phyloP scores from a whole-genome alignment of 37 sponge, comb jelly and placozoan genomes.

The Beroe forskalii region DNA sequence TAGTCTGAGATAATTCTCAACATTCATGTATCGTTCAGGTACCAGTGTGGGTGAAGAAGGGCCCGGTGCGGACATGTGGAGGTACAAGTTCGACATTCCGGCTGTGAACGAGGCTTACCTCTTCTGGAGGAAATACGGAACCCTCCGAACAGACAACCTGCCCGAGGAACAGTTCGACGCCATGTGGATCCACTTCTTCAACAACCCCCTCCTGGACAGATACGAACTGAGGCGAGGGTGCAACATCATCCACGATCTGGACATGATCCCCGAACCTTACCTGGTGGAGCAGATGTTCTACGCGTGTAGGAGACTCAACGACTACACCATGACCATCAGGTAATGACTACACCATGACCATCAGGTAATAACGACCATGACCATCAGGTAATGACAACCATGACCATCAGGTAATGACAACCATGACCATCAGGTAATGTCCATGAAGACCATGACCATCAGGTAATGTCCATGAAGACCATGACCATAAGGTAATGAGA shows the following conservation, averaged over 20 bases:
- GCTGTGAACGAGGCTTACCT: constrained; percentile 50
- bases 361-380: too few relatives aligned
- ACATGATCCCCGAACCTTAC: constrained; percentile 37
- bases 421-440: too few relatives aligned
- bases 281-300: constrained; percentile 61
- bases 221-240: constrained; percentile 63
- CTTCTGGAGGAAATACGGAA: constrained; percentile 64
- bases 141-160: constrained; percentile 46
- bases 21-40: too few relatives aligned
- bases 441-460: too few relatives aligned
- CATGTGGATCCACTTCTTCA: constrained; percentile 64
- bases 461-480: too few relatives aligned
- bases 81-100: constrained; percentile 42
- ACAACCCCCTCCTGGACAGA: constrained; percentile 58
- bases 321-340: constrained; percentile 61
- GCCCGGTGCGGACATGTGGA: constrained; percentile 41
- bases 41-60: constrained; percentile 35
- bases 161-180: constrained; percentile 63
- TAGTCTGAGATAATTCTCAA: too few relatives aligned
- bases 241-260: constrained; percentile 59
- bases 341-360: background rate
- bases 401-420: too few relatives aligned
- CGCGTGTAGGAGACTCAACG: constrained; percentile 64
- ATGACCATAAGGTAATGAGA: too few relatives aligned
- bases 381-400: too few relatives aligned